Base-by-base conservation (phyloP, 2,888 invertebrate genomes). In the Periphyllus acericola region DNA sequence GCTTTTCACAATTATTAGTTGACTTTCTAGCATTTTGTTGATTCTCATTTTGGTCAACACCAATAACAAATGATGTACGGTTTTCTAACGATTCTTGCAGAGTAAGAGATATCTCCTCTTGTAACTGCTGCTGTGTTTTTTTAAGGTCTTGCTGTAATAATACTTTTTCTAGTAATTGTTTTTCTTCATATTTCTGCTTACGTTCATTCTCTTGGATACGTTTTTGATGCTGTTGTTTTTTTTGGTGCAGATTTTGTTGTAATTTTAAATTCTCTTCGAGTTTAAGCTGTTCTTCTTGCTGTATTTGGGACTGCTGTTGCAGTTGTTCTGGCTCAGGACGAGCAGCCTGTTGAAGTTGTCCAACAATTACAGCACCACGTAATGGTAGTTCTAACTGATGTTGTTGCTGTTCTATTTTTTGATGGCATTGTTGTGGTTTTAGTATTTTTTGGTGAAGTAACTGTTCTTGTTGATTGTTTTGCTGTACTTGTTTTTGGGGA, bases 161-260 rank as follows among this genome's bases (percentile, higher is more conserved):
- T 4, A 84, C 66, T n/a, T 84, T 32, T 76, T 84, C 76, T 19
- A 66, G 76, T n/a, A 84, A 68, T 40, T 83, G 36, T 66, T 83
- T 60, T 74, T 83, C 55, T 0, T 71, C 5, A 0, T 72, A 32
- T 4, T 60, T 74, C 1, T 83, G 75, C 29, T 60, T 60, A 21
- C 76, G 17, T 46, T 84, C 40, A 66, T 84, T 46, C 2, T 66
- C 32, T 52, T 68, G 5, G 5, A 40, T 36, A 29, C 19, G 3
- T 55, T 83, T 55, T 72, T 36, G 40, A 55, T 83, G 46, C 14
- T 46, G 46, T 14, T 46, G 25, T 29, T 46, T 36, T 11, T 71
- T 11, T 25, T 74, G 55, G 14, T 40, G 36, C 4, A 46, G 75
- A 4, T 76, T 29, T 9, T 75, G 66, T 66, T 68, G 40, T 3